Evolutionary conservation across 2,888 invertebrate species (phyloP), one percentile per base, ranked within the genome.

Genomic region (Oscheius onirici): DNA sequence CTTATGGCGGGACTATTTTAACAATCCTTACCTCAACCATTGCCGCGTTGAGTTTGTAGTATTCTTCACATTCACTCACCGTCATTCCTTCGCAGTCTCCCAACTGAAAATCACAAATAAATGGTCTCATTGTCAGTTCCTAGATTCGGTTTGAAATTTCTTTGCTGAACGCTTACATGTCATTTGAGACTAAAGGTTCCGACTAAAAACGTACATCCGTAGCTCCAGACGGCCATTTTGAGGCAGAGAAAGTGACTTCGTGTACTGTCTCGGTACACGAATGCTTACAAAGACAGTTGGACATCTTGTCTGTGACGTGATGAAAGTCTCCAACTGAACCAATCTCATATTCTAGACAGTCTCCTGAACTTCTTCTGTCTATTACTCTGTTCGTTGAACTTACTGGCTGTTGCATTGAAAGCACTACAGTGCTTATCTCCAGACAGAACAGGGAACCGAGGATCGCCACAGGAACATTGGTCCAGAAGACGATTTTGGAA

Each of bases 31-130:
- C 75, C 74, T 78, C 82, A 40, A 82, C 78, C 82, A 82, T 82
- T 5, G 82, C 82, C 1, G 82, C 82, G 72, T 82, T 82, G 55
- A 76, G 61, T 10, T 79, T 67, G 61, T 82, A 82, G 68, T 79
- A 82, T 24, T 79, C 71, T 60, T 82, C 80, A 51, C 82, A 82
- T 57, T 80, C 79, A n/a, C n/a, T 54, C 65, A 79, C 79, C 1
- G 79, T 82, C 82, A 80, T 82, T 46, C 82, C 82, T 52, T 80
- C 82, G 44, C 82, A 82, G 44, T 82, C 82, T 22, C 82, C 82
- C 1, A 82, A 71, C 82, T 82, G 73, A 66, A 82, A 74, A 15
- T 5, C 2, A 41, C n/a, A 22, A 13, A 5, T 15, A 60, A 41
- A 0, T 20, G 20, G 2, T 6, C 20, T 52, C 24, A 17, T n/a